Conservation (phyloP, 2,888 invertebrate genomes). For the Ligdia adustata region DNA sequence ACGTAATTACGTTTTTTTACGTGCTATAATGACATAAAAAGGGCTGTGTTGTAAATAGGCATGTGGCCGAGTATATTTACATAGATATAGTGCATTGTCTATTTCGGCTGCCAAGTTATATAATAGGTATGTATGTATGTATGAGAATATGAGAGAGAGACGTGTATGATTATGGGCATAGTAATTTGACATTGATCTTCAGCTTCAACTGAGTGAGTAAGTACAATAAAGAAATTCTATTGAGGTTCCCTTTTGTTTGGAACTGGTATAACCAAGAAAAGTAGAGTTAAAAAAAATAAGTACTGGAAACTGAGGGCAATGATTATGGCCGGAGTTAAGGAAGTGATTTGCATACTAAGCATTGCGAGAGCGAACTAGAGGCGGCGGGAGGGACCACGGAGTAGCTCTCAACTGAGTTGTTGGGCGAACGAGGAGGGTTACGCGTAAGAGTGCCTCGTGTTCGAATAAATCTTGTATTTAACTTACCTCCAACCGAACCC, state of each 20-base stretch:
- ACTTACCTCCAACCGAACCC: constrained; percentile 16
- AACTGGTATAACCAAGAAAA: constrained; percentile 47
- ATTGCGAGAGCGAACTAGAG: constrained; percentile 36
- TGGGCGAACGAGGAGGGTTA: constrained; percentile 27
- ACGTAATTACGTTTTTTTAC: no score
- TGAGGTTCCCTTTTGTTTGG: constrained; percentile 38
- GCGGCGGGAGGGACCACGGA: no score
- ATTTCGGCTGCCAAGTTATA: no score
- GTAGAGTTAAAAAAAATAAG: constrained; percentile 43
- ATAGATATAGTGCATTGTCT: no score
- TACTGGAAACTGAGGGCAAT: constrained; percentile 39
- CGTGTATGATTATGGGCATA: no score
- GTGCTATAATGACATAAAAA: no score
- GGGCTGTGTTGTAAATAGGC: no score
- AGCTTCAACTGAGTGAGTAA: no score
- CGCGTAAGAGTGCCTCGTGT: constrained; percentile 29
- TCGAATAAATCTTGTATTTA: constrained; percentile 19
- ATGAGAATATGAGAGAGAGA: no score
- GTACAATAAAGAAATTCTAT: neutral
- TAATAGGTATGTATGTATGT: no score
- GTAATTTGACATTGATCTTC: no score
- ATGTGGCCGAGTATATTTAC: no score
- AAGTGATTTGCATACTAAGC: constrained; percentile 58
- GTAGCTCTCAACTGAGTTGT: constrained; percentile 28
- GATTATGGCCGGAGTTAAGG: constrained; percentile 43